Conservation (phyloP, 2,113 vertebrate species). For the Elgaria multicarinata region DNA sequence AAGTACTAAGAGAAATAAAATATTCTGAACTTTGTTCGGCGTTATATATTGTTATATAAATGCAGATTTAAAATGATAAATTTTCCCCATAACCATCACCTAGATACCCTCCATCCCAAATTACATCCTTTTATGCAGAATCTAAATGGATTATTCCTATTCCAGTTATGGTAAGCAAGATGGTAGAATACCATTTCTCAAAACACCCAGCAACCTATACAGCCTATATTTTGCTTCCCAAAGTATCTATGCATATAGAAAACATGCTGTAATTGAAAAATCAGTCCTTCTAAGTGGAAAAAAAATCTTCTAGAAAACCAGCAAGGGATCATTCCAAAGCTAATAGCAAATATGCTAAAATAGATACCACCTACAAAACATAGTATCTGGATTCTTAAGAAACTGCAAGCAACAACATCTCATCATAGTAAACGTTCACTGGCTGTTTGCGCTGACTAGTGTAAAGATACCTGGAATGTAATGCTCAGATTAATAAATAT, state of each 20-base stretch:
- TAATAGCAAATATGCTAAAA: not conserved
- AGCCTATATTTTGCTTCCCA: rapidly evolving
- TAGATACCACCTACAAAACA: not conserved
- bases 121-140: not conserved
- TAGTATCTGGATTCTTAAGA: not conserved
- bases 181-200: not conserved
- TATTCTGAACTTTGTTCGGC: not conserved
- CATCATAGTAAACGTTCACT: not conserved
- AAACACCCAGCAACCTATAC: not conserved
- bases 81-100: not conserved
- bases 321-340: not conserved
- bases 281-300: rapidly evolving
- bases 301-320: not conserved
- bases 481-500: not conserved
- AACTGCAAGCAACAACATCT: not conserved
- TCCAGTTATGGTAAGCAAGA: not conserved
- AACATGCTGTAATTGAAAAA: rapidly evolving
- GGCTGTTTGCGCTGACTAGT: not conserved
- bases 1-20: not conserved
- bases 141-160: not conserved
- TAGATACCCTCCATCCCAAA: not conserved
- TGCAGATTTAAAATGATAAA: not conserved
- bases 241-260: rapidly evolving
- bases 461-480: not conserved
- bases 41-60: not conserved